Base-by-base conservation (phyloP, 2,797 vertebrate genomes). In the Eidolon dupreanum region DNA sequence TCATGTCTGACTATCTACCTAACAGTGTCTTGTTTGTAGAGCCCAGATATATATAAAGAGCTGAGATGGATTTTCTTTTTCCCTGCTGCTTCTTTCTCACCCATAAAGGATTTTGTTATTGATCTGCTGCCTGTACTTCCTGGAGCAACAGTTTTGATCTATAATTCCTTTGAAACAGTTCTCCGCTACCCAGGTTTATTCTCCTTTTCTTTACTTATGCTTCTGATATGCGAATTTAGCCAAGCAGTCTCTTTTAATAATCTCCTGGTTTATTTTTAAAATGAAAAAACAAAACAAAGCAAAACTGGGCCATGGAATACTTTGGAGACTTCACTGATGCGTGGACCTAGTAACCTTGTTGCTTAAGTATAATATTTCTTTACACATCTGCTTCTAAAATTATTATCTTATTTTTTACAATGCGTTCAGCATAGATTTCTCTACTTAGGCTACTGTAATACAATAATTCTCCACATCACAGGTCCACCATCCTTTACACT, bases 101-200 rank as follows among this genome's bases (percentile, higher is more conserved):
- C 74, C 5, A 0, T 41, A 83, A 79, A 94, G 71, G 74, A 2
- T 70, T 88, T 55, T 59, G 24, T 73, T 82, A 79, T 33, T 82
- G 93, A 95, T 90, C 73, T 31, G 12, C 41, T 15, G 61, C 43
- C 31, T 36, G 15, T 33, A 38, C 36, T 55, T 24, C 79, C 33
- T 12, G 49, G 31, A 78, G 61, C 63, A 28, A 38, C 0, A 4
- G 16, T 90, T 96, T 65, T 88, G 77, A 83, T 90, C 38, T 59
- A 36, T 77, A 82, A 90, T 90, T 84, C 36, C n/a, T 95, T 84
- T 88, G 73, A 75, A 92, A 59, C 8, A 33, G 41, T 79, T 88
- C 61, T 43, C 49, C 28, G 41, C 59, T 46, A 15, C 36, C 15
- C 13, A 66, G n/a, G 6, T 49, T 83, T 43, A 24, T n/a, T 49